Percentiles rank a stretch among this genome's conserved stretches.
These are phyloP conservation scores for Drosophila insularis DNA, from an alignment of 1,140 invertebrate genomes.

Conservation along the genomic window DNA sequence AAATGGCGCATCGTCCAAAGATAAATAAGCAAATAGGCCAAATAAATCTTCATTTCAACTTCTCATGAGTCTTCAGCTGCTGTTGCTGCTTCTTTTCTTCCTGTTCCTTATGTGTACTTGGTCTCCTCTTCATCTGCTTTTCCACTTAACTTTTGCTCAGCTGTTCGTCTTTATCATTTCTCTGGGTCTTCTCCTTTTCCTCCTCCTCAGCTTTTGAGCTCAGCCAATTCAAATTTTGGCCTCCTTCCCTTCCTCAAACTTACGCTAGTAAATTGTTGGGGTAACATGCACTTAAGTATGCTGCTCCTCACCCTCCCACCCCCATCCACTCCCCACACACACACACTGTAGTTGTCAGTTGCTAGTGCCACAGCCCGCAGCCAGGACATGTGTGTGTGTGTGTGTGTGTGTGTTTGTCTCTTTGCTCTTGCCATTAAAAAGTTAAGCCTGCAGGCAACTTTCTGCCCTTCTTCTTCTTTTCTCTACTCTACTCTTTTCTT, in stretches of 20 bases:
- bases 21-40: conserved; percentile 79
- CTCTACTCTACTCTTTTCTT: conserved; percentile 16
- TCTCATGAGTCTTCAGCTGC: conserved; percentile 58
- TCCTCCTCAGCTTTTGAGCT: conserved; percentile 22
- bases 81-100: background rate
- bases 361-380: conserved; percentile 51
- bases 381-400: conserved; percentile 57
- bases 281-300: conserved; percentile 78
- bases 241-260: conserved; percentile 36
- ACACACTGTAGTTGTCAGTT: background rate
- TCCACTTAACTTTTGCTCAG: conserved; percentile 52
- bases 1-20: conserved; percentile 49
- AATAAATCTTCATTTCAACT: conserved; percentile 80
- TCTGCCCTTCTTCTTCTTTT: background rate
- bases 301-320: conserved; percentile 23
- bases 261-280: conserved; percentile 78
- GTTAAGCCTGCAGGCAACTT: conserved; percentile 66
- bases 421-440: conserved; percentile 78
- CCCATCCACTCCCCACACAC: background rate
- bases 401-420: conserved; percentile 55
- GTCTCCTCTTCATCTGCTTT: conserved; percentile 1
- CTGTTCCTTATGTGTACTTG: background rate
- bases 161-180: conserved; percentile 26
- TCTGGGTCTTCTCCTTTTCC: background rate
- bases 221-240: conserved; percentile 67